phyloP scores from a whole-genome alignment of 2,797 vertebrate genomes.

The Urosaurus nigricauda region DNA sequence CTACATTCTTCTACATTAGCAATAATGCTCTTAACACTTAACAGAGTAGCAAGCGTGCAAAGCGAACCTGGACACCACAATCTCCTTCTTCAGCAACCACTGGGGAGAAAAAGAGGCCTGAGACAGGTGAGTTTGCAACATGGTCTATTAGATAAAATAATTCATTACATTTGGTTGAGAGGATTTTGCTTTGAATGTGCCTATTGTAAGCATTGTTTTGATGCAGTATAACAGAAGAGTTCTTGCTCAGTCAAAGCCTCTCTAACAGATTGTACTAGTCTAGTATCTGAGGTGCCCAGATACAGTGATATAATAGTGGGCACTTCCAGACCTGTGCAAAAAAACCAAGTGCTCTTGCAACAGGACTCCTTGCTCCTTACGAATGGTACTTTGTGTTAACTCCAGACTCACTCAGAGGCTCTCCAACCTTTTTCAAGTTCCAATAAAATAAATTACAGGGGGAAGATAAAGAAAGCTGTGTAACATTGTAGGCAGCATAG shows the following conservation, averaged over 20 bases:
- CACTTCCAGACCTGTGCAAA: neutral
- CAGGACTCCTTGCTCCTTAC: too few species aligned
- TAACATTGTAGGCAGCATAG: too few species aligned
- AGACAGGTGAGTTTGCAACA: conserved; percentile 86
- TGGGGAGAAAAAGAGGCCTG: conserved; percentile 94
- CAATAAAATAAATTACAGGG: too few species aligned
- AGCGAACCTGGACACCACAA: conserved; percentile 98
- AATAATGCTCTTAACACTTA: conserved; percentile 76
- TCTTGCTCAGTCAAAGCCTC: neutral
- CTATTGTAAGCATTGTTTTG: neutral
- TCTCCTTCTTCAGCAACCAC: conserved; percentile 92
- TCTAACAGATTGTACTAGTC: neutral
- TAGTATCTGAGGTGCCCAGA: neutral
- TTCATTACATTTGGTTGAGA: neutral
- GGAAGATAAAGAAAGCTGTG: too few species aligned
- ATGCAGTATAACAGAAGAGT: neutral
- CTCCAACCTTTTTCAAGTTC: too few species aligned
- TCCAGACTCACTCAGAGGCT: too few species aligned
- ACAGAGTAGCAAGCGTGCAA: conserved; percentile 97
- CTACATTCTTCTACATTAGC: conserved; percentile 14
- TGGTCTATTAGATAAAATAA: neutral
- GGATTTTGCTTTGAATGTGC: neutral
- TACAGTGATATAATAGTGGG: neutral
- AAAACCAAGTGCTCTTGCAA: too few species aligned
- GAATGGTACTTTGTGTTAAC: too few species aligned